Percentiles rank a stretch among this genome's conserved stretches.
Evolutionary conservation across 1,140 invertebrate genomes (phyloP).

Genomic region (Heliconius himera): DNA sequence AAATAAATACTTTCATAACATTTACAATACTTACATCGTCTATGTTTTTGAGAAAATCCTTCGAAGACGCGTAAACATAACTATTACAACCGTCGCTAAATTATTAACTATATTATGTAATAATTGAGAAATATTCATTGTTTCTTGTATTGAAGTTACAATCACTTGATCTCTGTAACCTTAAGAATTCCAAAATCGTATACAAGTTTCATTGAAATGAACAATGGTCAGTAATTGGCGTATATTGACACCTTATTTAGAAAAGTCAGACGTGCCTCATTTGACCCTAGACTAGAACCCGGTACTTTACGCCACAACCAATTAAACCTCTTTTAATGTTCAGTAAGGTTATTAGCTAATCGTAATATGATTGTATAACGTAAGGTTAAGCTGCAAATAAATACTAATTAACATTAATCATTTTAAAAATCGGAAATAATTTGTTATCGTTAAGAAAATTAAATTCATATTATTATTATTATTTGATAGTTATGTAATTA

Average conservation of each 20-base stretch:
- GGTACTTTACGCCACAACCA: slow-evolving; percentile 32
- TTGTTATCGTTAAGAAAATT: no score
- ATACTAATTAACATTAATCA: no score
- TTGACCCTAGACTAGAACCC: slow-evolving; percentile 39
- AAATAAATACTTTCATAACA: no score
- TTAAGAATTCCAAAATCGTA: slow-evolving; percentile 23
- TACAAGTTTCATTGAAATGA: slow-evolving; percentile 32
- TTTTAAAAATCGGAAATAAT: no score
- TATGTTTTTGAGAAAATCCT: no score
- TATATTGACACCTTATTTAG: slow-evolving; percentile 39
- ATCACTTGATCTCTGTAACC: slow-evolving; percentile 19
- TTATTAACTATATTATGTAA: background rate
- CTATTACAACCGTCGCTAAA: background rate
- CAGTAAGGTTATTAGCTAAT: slow-evolving; percentile 19
- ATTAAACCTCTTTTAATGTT: slow-evolving; percentile 30
- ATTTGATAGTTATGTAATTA: no score
- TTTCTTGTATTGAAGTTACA: slow-evolving; percentile 9
- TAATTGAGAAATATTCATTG: slow-evolving; percentile 11
- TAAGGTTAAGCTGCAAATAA: background rate
- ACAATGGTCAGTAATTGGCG: slow-evolving; percentile 44
- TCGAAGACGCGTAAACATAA: no score
- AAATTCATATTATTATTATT: no score
- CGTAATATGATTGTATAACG: slow-evolving; percentile 19
- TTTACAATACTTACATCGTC: no score
- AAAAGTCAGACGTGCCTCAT: slow-evolving; percentile 39